Percentiles rank a stretch among this genome's conserved stretches.
Conservation (phyloP, 1,140 invertebrate species). For the Dufourea novaeangliae region DNA sequence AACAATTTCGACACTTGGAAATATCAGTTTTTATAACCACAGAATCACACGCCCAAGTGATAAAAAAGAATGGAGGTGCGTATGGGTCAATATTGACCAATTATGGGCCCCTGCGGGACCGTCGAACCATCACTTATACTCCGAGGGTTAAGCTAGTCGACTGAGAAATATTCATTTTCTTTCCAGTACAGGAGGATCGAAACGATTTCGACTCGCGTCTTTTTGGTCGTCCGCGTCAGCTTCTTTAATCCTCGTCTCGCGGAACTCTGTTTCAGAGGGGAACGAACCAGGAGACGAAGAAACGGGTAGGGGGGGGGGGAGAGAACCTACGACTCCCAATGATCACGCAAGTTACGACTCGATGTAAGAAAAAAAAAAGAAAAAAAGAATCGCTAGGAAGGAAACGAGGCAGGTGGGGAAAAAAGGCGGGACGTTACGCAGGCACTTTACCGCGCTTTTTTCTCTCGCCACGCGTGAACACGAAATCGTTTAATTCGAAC, state of each 20-base stretch:
- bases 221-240: neutral
- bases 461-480: slow-evolving; percentile 25
- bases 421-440: slow-evolving; percentile 34
- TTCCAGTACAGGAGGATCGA: neutral
- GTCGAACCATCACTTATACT: no score
- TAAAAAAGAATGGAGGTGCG: no score
- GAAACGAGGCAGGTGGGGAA: slow-evolving; percentile 1
- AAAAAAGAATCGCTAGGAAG: neutral
- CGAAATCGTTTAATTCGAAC: slow-evolving; percentile 63
- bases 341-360: slow-evolving; percentile 10
- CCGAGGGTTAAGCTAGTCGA: no score
- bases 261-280: neutral
- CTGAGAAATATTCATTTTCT: no score
- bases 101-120: no score
- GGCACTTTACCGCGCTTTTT: slow-evolving; percentile 5
- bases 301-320: no score
- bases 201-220: neutral
- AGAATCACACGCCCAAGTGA: no score
- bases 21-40: no score
- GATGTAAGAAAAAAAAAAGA: neutral
- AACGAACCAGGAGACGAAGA: neutral
- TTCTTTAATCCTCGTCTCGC: neutral
- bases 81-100: no score
- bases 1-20: no score
- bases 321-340: slow-evolving; percentile 7